Base-by-base conservation (phyloP, 2,797 vertebrate species). In the Acropternis orthonyx region DNA sequence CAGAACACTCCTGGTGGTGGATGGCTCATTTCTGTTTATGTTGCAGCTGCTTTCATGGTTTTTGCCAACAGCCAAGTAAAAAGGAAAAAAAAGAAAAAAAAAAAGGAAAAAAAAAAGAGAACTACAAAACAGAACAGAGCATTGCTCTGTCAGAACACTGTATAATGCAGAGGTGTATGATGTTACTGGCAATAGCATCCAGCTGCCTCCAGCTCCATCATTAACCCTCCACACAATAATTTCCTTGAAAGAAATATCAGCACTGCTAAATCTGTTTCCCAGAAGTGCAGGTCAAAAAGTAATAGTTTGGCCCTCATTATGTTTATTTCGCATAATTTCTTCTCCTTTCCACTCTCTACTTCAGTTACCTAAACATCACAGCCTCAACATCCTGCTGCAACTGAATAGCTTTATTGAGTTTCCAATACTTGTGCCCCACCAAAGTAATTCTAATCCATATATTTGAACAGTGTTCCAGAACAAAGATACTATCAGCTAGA, bases 301-400 rank as follows among this genome's bases (percentile, higher is more conserved):
- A 63, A 30, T 9, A 51, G 13, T 84, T 75, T 95, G 77, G 30
- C 34, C 62, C 15, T 73, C 32, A 66, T 72, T 65, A 28, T 63
- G 23, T 82, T 90, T 85, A 36, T 83, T 93, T 94, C 80, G 36
- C n/a, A 62, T 59, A 93, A 88, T 88, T 84, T 67, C 62, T 69
- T 51, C 28, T 87, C n/a, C 55, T 72, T 95, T 78, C 27, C 18
- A 76, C 32, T 24, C 59, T 48, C 23, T 55, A 54, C 37, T 46
- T 76, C 71, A 77, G 44, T 58, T 24, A 7, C 6, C 73, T 72
- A 62, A 79, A 82, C 56, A 72, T 88, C 32, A 67, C 19, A 91
- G 22, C 24, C 77, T 81, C 65, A 93, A 61, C 32, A 36, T 58
- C 63, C 8, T 82, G 48, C 43, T 85, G 59, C 28, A 65, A 46